A percentile compares a stretch with the other conserved stretches of the same genome.
Evolutionary conservation across 1,140 invertebrate species (phyloP).

Genomic region (Glossosoma conforme): DNA sequence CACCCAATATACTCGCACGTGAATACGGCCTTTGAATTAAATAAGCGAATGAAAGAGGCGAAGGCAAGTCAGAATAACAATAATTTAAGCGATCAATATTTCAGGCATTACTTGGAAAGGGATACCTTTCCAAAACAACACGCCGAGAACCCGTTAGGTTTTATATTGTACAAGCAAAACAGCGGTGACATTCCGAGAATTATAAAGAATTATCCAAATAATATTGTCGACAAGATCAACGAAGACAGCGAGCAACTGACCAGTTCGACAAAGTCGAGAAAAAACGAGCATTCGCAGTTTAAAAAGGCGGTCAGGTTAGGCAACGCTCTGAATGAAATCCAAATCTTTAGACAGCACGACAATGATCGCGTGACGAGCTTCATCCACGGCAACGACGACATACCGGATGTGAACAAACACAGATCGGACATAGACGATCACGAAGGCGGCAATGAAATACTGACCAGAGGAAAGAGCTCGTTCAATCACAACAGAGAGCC

Average conservation of each 20-base stretch:
- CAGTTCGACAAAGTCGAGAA: slow-evolving; percentile 1
- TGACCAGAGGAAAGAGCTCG: neutral
- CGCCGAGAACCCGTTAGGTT: no score
- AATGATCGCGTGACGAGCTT: slow-evolving; percentile 39
- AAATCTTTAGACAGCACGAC: slow-evolving; percentile 36
- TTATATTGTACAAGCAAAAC: no score
- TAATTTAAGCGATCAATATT: no score
- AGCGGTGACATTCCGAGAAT: no score
- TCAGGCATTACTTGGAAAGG: no score
- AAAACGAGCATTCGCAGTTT: slow-evolving; percentile 33
- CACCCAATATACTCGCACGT: slow-evolving; percentile 1
- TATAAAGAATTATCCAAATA: slow-evolving; percentile 16
- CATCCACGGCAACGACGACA: slow-evolving; percentile 34
- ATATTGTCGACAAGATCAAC: slow-evolving; percentile 22
- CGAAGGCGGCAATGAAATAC: slow-evolving; percentile 1
- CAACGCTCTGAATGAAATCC: slow-evolving; percentile 41
- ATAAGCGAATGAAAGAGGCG: neutral
- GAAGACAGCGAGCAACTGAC: neutral
- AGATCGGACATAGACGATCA: slow-evolving; percentile 38
- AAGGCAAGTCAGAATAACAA: no score
- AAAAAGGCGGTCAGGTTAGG: slow-evolving; percentile 41
- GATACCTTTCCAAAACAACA: no score
- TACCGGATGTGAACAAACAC: slow-evolving; percentile 42
- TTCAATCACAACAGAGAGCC: neutral
- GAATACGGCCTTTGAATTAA: neutral